Percentiles rank a stretch among this genome's conserved stretches.
Evolutionary conservation across 1,140 invertebrate genomes (phyloP).

Genomic region (Neodiprion pinetum): DNA sequence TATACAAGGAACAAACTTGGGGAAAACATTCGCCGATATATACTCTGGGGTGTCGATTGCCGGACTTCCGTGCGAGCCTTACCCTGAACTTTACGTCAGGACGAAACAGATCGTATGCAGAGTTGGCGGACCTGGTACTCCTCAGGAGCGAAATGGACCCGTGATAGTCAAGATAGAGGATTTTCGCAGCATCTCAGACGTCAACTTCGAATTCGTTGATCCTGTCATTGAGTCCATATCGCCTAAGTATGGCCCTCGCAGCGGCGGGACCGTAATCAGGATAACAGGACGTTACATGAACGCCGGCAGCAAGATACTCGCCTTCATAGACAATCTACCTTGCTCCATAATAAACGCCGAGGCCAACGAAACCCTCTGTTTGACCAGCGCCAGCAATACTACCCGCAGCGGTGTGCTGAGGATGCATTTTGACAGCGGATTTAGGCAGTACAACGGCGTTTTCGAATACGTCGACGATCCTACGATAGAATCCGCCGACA

Average conservation of each 20-base stretch:
- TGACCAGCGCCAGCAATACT: slow-evolving; percentile 74
- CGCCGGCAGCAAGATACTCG: slow-evolving; percentile 90
- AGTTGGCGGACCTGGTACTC: slow-evolving; percentile 85
- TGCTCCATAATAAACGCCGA: slow-evolving; percentile 79
- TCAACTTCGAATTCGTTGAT: slow-evolving; percentile 86
- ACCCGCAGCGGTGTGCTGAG: slow-evolving; percentile 72
- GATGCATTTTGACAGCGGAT: slow-evolving; percentile 90
- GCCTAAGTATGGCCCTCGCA: slow-evolving; percentile 89
- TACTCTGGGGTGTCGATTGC: slow-evolving; percentile 87
- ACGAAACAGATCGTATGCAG: slow-evolving; percentile 90
- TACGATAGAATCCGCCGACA: slow-evolving; percentile 81
- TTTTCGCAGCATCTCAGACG: slow-evolving; percentile 85
- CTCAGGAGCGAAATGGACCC: slow-evolving; percentile 74
- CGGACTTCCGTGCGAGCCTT: slow-evolving; percentile 88
- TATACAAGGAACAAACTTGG: slow-evolving; percentile 95
- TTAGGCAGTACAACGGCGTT: slow-evolving; percentile 75
- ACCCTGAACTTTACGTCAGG: slow-evolving; percentile 84
- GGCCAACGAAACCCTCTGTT: slow-evolving; percentile 81
- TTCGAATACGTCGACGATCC: slow-evolving; percentile 95
- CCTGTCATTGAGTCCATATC: slow-evolving; percentile 84
- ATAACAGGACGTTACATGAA: slow-evolving; percentile 94
- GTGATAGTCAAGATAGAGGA: slow-evolving; percentile 91
- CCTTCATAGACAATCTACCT: slow-evolving; percentile 86
- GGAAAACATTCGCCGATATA: slow-evolving; percentile 93
- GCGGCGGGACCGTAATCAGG: slow-evolving; percentile 89